Base-by-base conservation (phyloP, 2,113 vertebrate genomes). In the Cebus imitator region DNA sequence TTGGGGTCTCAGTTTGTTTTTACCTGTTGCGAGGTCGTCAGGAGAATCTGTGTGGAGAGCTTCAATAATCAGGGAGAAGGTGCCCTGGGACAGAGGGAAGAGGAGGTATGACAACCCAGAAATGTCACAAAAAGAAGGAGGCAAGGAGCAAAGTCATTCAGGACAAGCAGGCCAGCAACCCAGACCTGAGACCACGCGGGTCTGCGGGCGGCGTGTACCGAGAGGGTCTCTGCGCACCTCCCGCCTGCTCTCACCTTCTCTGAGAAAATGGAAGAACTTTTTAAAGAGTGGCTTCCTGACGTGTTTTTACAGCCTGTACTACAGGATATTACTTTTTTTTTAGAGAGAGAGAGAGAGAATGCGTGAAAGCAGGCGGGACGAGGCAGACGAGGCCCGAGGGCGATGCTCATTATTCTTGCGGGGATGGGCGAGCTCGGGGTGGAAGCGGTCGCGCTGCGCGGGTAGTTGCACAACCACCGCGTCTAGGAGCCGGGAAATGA, bases 61-160 rank as follows among this genome's bases (percentile, higher is more conserved):
- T 97, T 99, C 99, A 88, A 99, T 99, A 98, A 99, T 99, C 97
- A 99, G 99, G 30, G 99, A 99, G 98, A 99, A 99, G 73, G 99
- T 99, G 70, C 99, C 99, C 99, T 99, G 97, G 73, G 97, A 95
- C 97, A 97, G 92, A 55, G 91, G 11, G 97, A 89, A 97, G n/a
- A 8, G 8, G 43, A 43, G 27, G 57, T 40, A 35, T 82, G 83
- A 76, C 55, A 66, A 95, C n/a, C 25, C 93, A 76, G 10, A 76
- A 90, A 57, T 17, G 43, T 75, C 43, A 78, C 12, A 27, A 64
- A 64, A 64, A 64, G 61, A 64, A 64, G 84, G 89, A 72, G 61
- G 79, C 75, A 32, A 48, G 35, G 13, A 81, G 5, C 72, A 32
- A 2, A 80, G 58, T 32, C 87, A 3, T 17, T 16, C 5, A 1